Evolutionary conservation across 2,797 vertebrate genomes (phyloP).

Genomic region (Poecilia picta): DNA sequence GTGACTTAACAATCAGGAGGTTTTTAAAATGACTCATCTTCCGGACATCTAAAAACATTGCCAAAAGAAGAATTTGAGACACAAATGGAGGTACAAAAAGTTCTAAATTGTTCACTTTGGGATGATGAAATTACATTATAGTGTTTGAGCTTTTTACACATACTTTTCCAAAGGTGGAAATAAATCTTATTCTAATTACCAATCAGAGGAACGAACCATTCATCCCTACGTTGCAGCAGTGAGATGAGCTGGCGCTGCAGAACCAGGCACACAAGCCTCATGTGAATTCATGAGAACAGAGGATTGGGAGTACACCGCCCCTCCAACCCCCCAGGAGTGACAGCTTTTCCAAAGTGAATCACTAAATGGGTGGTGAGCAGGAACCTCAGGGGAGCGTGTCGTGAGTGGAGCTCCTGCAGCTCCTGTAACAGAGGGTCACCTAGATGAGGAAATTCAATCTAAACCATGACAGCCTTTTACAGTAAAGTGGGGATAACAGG

Average conservation of each 20-base stretch:
- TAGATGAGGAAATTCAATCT: conserved; percentile 46
- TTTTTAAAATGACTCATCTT: too few relatives aligned
- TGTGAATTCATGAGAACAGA: conserved; percentile 66
- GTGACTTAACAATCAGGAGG: too few relatives aligned
- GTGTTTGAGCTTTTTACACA: background rate
- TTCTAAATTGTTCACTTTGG: background rate
- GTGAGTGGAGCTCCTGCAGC: conserved; percentile 6
- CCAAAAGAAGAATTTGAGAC: too few relatives aligned
- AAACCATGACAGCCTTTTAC: conserved; percentile 47
- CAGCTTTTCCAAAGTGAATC: conserved; percentile 59
- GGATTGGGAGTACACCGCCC: conserved; percentile 24
- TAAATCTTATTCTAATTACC: background rate
- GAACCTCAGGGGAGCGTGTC: conserved; percentile 8
- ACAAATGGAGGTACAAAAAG: too few relatives aligned
- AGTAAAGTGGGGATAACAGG: conserved; percentile 36
- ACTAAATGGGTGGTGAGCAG: conserved; percentile 55
- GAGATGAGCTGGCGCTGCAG: conserved; percentile 10
- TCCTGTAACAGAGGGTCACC: conserved; percentile 40
- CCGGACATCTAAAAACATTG: too few relatives aligned
- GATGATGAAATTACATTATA: background rate
- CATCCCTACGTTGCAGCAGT: conserved; percentile 8
- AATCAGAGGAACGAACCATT: background rate
- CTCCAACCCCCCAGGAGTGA: conserved; percentile 40
- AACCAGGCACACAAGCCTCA: too few relatives aligned
- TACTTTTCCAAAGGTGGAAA: background rate